Conservation (phyloP, 2,888 invertebrate species). For the Sarcophaga carnaria region DNA sequence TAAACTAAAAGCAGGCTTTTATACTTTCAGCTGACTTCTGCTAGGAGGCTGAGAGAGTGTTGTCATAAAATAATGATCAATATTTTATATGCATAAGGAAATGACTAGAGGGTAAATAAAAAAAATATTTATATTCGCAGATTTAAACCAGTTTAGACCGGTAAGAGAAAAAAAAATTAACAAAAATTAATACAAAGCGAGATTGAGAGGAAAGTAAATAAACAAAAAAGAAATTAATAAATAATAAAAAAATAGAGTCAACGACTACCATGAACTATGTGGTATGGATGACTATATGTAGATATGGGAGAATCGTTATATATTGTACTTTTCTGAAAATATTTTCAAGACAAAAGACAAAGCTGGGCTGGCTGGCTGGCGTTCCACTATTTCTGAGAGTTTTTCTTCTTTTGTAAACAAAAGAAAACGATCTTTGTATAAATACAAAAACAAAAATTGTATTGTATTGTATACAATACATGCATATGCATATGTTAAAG, state of each 20-base stretch:
- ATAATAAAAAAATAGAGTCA: neutral
- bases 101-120: constrained; percentile 25
- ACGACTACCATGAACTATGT: constrained; percentile 3
- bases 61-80: constrained; percentile 31
- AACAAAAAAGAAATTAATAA: constrained; percentile 26
- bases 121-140: too few relatives aligned
- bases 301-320: too few relatives aligned
- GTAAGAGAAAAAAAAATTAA: neutral
- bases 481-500: neutral
- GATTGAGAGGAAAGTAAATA: constrained; percentile 7
- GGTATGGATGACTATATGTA: neutral
- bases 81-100: constrained; percentile 57
- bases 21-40: too few relatives aligned
- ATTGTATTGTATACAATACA: too few relatives aligned
- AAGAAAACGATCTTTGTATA: neutral
- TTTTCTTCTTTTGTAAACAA: neutral
- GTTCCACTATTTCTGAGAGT: neutral
- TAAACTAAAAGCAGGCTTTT: neutral
- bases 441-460: neutral
- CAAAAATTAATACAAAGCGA: too few relatives aligned
- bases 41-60: too few relatives aligned
- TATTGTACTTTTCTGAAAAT: neutral
- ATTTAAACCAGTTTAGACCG: too few relatives aligned
- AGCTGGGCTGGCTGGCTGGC: neutral
- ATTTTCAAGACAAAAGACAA: neutral